Conservation (phyloP, 2,888 invertebrate species). For the Archaeoteleia sp. region DNA sequence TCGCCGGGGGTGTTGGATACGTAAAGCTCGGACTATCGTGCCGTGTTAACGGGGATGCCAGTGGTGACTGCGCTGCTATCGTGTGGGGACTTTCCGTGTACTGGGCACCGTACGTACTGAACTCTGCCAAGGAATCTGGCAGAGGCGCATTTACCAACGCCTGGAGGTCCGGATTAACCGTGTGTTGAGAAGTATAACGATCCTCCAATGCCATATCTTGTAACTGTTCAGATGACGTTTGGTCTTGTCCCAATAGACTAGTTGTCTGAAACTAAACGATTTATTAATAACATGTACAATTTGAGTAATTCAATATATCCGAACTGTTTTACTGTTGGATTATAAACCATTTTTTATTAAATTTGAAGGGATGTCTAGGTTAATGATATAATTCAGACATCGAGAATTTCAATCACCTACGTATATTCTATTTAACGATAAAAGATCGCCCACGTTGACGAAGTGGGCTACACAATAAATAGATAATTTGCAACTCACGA, state of each 20-base stretch:
- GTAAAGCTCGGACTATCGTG: conserved; percentile 85
- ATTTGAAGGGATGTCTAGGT: no score
- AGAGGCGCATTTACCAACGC: conserved; percentile 86
- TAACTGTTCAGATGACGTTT: conserved; percentile 71
- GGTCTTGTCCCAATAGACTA: conserved; percentile 69
- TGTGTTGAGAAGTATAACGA: conserved; percentile 75
- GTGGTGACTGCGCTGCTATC: conserved; percentile 78
- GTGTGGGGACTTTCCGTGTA: conserved; percentile 74
- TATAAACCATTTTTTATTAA: no score
- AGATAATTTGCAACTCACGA: no score
- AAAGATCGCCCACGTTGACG: no score
- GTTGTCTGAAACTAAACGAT: conserved; percentile 74
- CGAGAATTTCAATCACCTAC: no score
- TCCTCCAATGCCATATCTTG: conserved; percentile 76
- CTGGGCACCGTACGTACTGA: conserved; percentile 83
- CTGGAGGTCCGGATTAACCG: conserved; percentile 84
- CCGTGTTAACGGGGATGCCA: conserved; percentile 80
- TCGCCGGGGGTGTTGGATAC: conserved; percentile 92
- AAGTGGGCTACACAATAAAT: no score
- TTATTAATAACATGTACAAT: no score
- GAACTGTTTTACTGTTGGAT: no score
- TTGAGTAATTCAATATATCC: no score
- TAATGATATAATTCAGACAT: no score
- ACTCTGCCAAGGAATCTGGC: conserved; percentile 87
- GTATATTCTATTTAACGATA: no score